Percentiles rank a stretch among this genome's conserved stretches.
Conservation (phyloP, 1,140 invertebrate species). For the Acromyrmex heyeri region DNA sequence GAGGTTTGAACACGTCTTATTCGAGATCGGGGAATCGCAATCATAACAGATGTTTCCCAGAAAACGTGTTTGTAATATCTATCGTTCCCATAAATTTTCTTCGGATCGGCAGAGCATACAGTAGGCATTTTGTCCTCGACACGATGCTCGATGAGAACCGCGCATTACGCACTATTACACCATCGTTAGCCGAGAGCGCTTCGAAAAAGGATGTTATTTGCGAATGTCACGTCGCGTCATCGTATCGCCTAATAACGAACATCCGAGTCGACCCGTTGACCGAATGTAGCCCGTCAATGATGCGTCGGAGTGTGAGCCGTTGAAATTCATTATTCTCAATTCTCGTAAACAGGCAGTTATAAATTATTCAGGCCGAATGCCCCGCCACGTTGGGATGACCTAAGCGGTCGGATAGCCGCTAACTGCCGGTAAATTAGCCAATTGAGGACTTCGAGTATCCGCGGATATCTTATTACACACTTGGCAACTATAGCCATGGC, state of each 20-base stretch:
- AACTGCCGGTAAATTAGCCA: slow-evolving; percentile 87
- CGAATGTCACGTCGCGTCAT: slow-evolving; percentile 47
- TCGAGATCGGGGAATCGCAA: slow-evolving; percentile 29
- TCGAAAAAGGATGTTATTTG: slow-evolving; percentile 67
- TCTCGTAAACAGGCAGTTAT: slow-evolving; percentile 87
- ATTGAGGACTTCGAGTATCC: slow-evolving; percentile 87
- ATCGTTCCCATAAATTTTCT: slow-evolving; percentile 56
- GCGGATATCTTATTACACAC: slow-evolving; percentile 87
- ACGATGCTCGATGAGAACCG: slow-evolving; percentile 16
- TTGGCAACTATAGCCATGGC: slow-evolving; percentile 83
- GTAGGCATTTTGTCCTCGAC: slow-evolving; percentile 53
- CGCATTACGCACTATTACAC: slow-evolving; percentile 38
- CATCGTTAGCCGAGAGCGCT: background rate
- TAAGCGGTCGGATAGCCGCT: slow-evolving; percentile 86
- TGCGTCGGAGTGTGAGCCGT: slow-evolving; percentile 76
- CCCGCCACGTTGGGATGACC: slow-evolving; percentile 85
- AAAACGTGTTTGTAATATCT: slow-evolving; percentile 48
- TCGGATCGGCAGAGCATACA: slow-evolving; percentile 27
- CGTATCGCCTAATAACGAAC: slow-evolving; percentile 74
- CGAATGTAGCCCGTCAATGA: slow-evolving; percentile 77
- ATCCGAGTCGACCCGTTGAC: slow-evolving; percentile 73
- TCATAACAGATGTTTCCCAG: slow-evolving; percentile 37
- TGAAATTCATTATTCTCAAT: slow-evolving; percentile 87
- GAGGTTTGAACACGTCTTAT: background rate
- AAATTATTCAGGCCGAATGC: slow-evolving; percentile 87